These are phyloP conservation scores for Chaetura pelagica DNA, from an alignment of 2,113 vertebrate species.

Conservation along the genomic window DNA sequence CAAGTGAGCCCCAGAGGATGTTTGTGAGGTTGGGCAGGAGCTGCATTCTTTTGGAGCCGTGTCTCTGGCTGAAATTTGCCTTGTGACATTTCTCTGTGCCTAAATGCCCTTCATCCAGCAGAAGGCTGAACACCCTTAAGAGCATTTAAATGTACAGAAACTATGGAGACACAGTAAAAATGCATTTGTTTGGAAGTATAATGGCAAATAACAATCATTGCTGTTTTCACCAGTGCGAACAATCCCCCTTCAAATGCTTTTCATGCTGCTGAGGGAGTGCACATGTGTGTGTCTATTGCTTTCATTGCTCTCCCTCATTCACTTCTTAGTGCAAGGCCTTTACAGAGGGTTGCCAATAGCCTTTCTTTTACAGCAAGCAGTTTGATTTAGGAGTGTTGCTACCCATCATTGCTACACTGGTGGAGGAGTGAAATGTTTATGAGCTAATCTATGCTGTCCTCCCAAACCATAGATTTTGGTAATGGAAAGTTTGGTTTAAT, in stretches of 20 bases:
- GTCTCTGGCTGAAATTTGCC: background rate
- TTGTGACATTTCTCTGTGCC: background rate
- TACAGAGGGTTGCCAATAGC: background rate
- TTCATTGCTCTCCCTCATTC: background rate
- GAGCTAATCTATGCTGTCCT: slow-evolving; percentile 32
- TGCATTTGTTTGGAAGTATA: background rate
- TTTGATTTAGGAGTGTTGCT: slow-evolving; percentile 31
- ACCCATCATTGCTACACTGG: background rate
- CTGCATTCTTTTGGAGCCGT: background rate
- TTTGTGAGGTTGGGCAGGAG: background rate
- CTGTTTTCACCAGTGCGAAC: background rate
- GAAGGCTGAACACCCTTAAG: background rate
- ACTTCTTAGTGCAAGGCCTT: background rate
- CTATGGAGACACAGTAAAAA: background rate
- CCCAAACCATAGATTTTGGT: slow-evolving; percentile 25
- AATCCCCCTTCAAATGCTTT: background rate
- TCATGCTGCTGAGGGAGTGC: background rate
- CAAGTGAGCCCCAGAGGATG: background rate
- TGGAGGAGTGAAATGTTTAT: slow-evolving; percentile 39
- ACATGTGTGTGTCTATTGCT: background rate
- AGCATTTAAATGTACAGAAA: background rate
- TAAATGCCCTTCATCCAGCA: background rate
- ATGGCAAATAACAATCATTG: background rate
- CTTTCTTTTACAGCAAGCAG: background rate
- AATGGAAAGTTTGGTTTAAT: slow-evolving; percentile 26